A percentile compares a stretch with the other conserved stretches of the same genome.
Evolutionary conservation across 1,140 invertebrate genomes (phyloP).

Genomic region (Pseudomyrmex gracilis): DNA sequence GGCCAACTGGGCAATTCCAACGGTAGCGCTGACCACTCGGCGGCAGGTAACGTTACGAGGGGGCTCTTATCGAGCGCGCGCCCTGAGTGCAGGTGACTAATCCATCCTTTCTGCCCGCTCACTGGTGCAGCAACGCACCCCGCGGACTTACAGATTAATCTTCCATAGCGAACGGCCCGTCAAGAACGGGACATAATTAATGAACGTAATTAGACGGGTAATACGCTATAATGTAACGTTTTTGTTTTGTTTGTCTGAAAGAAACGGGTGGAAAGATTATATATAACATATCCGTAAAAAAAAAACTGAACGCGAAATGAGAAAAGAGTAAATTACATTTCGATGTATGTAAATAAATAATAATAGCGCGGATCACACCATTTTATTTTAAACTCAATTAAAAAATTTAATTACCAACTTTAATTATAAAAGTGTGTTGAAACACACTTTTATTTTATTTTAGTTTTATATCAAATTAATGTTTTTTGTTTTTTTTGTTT

Average conservation of each 20-base stretch:
- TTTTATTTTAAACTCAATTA: no score
- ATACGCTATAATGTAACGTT: conserved; percentile 13
- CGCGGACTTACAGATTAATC: conserved; percentile 43
- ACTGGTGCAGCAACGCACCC: conserved; percentile 58
- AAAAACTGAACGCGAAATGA: background rate
- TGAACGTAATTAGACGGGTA: conserved; percentile 41
- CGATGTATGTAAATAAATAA: no score
- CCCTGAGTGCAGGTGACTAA: conserved; percentile 70
- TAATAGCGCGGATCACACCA: no score
- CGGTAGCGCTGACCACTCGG: conserved; percentile 36
- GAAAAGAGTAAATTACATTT: no score
- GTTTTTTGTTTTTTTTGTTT: no score
- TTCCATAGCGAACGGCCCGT: conserved; percentile 35
- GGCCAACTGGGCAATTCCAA: conserved; percentile 59
- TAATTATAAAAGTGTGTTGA: no score
- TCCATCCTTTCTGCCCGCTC: conserved; percentile 68
- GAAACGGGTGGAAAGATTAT: background rate
- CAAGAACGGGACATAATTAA: conserved; percentile 46
- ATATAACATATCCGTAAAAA: conserved; percentile 8
- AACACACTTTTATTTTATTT: no score
- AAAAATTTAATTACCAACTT: no score
- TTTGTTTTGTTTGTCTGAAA: no score
- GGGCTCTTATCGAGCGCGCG: conserved; percentile 73
- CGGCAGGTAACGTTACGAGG: conserved; percentile 59
- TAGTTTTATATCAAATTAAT: no score